Percentiles rank a stretch among this genome's conserved stretches.
Evolutionary conservation across 2,888 invertebrate species (phyloP).

Genomic region (Oxyscelio sp.): DNA sequence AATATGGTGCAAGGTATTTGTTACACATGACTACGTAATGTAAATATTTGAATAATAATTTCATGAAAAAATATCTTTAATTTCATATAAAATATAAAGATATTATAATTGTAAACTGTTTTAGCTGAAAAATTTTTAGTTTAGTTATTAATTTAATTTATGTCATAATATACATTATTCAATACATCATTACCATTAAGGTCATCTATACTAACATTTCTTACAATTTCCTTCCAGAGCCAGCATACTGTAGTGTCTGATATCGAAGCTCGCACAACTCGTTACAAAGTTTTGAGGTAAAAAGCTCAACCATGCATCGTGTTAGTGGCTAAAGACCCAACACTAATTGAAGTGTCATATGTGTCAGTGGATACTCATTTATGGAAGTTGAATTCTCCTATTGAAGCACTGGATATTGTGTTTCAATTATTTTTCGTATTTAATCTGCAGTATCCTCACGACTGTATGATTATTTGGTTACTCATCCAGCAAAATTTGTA

Average conservation of each 20-base stretch:
- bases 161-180: no score
- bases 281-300: neutral
- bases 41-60: no score
- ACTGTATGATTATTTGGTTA: slow-evolving; percentile 6
- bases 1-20: slow-evolving; percentile 37
- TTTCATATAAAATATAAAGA: no score
- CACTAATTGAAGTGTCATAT: neutral
- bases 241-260: neutral
- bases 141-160: no score
- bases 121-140: no score
- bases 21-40: no score
- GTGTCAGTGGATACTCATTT: slow-evolving; percentile 8
- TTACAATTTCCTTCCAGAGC: no score
- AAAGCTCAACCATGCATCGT: slow-evolving; percentile 17
- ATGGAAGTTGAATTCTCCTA: slow-evolving; percentile 12
- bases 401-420: neutral
- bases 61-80: no score
- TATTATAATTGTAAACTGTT: no score
- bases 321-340: neutral
- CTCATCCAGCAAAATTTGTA: slow-evolving; percentile 6
- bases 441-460: slow-evolving; percentile 1
- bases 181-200: no score
- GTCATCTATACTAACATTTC: no score
- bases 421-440: slow-evolving; percentile 23
- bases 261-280: neutral